Percentiles rank a stretch among this genome's conserved stretches.
Conservation (phyloP, 2,888 invertebrate species). For the Tipula vernalis region DNA sequence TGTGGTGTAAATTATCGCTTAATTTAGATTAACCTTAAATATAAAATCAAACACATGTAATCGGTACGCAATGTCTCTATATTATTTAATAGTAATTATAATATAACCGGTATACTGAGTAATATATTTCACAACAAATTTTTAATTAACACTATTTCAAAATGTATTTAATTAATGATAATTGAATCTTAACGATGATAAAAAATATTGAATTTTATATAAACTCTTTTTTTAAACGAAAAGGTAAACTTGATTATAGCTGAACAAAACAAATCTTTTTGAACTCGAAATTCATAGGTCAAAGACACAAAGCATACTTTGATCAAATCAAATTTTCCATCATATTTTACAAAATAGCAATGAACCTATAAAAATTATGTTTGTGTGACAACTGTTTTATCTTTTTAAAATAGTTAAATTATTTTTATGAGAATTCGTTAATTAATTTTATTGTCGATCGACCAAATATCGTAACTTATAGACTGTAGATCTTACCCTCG, state of each 20-base stretch:
- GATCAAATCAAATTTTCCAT: too few species aligned
- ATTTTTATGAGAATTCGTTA: too few species aligned
- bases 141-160: neutral
- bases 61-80: neutral
- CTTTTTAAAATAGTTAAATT: too few species aligned
- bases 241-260: neutral
- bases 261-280: neutral
- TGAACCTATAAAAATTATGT: too few species aligned
- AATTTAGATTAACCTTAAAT: too few species aligned
- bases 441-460: too few species aligned
- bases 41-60: neutral
- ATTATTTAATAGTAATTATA: neutral
- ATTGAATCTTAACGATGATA: neutral
- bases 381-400: too few species aligned
- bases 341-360: too few species aligned
- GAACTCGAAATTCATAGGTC: neutral
- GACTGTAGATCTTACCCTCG: too few species aligned
- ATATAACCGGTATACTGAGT: neutral
- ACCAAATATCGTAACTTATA: too few species aligned
- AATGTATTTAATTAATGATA: neutral
- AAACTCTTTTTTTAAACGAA: neutral
- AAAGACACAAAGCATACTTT: neutral
- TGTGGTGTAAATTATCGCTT: too few species aligned
- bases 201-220: neutral
- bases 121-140: neutral